Percentiles rank a stretch among this genome's conserved stretches.
Evolutionary conservation across 2,113 vertebrate species (phyloP).

Genomic region (Cyanoderma ruficeps): DNA sequence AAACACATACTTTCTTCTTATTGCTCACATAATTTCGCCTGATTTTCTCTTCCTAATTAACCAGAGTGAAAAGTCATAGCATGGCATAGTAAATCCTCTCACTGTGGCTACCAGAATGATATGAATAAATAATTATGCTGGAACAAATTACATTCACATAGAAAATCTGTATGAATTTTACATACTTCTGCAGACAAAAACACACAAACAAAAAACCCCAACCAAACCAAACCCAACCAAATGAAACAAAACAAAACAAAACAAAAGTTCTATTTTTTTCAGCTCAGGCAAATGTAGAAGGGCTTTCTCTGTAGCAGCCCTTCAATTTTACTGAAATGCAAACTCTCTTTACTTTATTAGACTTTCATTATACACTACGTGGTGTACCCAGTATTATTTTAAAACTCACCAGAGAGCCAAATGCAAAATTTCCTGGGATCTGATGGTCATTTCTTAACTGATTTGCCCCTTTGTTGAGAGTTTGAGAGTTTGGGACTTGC

Average conservation of each 20-base stretch:
- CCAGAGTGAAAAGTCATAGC: not conserved
- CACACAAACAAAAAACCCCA: not conserved
- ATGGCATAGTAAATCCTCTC: not conserved
- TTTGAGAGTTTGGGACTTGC: not conserved
- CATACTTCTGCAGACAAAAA: not conserved
- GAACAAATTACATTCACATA: not conserved
- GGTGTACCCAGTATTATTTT: not conserved
- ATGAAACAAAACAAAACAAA: not conserved
- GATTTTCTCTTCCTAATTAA: not conserved
- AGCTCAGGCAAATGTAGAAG: not conserved
- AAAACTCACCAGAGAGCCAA: not conserved
- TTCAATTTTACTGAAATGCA: not conserved
- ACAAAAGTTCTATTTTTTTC: not conserved
- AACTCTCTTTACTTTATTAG: not conserved
- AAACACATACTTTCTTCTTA: not conserved
- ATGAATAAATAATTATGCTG: not conserved
- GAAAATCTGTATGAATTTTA: not conserved
- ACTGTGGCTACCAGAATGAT: not conserved
- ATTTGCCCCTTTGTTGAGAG: not conserved
- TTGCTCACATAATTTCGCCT: not conserved
- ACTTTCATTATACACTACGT: not conserved
- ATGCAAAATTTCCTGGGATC: not conserved
- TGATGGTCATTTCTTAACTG: not conserved
- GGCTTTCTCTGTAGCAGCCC: not conserved
- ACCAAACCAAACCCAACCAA: not conserved